Base-by-base conservation (phyloP, 2,797 vertebrate genomes). In the Phrynocephalus vlangalii region DNA sequence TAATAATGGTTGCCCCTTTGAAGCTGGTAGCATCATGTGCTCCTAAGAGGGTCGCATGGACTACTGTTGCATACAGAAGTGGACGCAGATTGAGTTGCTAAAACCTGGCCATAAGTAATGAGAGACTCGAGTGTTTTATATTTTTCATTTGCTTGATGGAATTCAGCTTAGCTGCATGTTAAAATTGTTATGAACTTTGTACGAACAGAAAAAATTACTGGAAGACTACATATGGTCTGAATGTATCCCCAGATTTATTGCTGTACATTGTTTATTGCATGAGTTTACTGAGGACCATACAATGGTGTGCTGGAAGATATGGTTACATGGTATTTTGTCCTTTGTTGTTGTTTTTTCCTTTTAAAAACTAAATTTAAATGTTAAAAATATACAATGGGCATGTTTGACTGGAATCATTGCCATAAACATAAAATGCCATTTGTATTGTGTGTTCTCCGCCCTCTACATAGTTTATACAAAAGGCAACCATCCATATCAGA, bases 371-470 rank as follows among this genome's bases (percentile, higher is more conserved):
- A 78, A 52, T 52, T 8, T 15, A 68, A 75, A 78, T 1, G 28
- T 78, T 48, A 50, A 90, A 91, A 38, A 6, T 73, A 50, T 10
- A n/a, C 8, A 8, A 91, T 77, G 22, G 13, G 13, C 0, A 0
- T 85, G 63, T 79, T 91, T 22, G 16, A 76, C 4, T 77, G 0
- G 16, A 92, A 77, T 63, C 92, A 90, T 85, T 91, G 79, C n/a
- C 56, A 84, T 90, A 86, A 92, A 87, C 20, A n/a, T 88, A 87
- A 89, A 86, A 52, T 78, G n/a, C 10, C 44, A 28, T 82, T 88
- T 83, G 84, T 52, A 10, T 89, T 86, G 76, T 84, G 2, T 26
- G 84, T 56, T 56, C 50, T 56, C 48, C 86, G 85, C 56, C 72
- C 15, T 60, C 63, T 44, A 11, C 52, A 56, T 13, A 56, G 75